A percentile compares a stretch with the other conserved stretches of the same genome.
Evolutionary conservation across 2,113 vertebrate species (phyloP).

Genomic region (Potamarius usumacintae): DNA sequence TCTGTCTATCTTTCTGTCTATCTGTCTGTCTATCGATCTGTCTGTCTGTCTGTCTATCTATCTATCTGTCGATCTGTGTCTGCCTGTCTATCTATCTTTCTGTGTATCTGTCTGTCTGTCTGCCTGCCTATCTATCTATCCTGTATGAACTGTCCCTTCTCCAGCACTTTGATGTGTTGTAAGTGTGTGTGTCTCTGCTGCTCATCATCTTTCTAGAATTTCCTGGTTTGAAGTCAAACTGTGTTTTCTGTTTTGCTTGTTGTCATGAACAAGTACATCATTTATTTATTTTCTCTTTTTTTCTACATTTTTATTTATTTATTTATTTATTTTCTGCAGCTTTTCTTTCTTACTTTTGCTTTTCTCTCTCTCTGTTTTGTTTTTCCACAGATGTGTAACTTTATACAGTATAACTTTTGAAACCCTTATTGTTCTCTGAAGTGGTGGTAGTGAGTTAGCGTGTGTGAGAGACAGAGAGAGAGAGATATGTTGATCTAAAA

Average conservation of each 20-base stretch:
- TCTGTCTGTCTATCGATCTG: no score
- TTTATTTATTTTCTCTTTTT: background rate
- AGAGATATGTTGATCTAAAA: background rate
- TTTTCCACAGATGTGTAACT: background rate
- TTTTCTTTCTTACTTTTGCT: background rate
- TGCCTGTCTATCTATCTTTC: no score
- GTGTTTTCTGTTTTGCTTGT: background rate
- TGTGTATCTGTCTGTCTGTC: no score
- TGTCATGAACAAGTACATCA: background rate
- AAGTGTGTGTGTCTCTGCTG: no score
- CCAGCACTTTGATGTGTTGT: no score
- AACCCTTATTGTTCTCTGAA: background rate
- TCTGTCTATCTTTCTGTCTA: no score
- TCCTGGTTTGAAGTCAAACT: background rate
- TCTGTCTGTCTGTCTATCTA: no score
- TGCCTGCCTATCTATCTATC: no score
- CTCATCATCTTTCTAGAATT: no score
- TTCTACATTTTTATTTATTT: background rate
- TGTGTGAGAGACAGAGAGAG: slow-evolving; percentile 4
- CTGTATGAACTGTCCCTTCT: no score
- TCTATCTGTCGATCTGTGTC: no score
- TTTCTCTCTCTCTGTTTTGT: background rate
- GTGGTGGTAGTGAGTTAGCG: background rate
- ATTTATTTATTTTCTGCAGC: no score
- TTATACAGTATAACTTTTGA: background rate